phyloP scores from a whole-genome alignment of 2,113 vertebrate species.

The Coregonus clupeaformis region DNA sequence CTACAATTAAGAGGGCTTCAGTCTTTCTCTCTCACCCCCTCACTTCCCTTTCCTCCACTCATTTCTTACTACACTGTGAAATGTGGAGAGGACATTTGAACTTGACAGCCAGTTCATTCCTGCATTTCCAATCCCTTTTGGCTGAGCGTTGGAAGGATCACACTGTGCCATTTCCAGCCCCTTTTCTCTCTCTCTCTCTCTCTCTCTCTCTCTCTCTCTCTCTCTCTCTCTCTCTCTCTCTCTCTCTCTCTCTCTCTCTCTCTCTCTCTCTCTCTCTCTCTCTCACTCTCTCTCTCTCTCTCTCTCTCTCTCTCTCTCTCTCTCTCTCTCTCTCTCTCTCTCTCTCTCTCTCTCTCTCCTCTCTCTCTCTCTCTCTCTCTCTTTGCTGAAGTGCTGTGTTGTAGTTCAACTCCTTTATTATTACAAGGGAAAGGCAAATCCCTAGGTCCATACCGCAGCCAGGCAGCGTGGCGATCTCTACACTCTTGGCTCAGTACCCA shows the following conservation, averaged over 20 bases:
- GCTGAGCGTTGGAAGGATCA: slow-evolving; percentile 32
- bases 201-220: neutral
- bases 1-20: slow-evolving; percentile 76
- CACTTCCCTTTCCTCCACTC: slow-evolving; percentile 68
- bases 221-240: neutral
- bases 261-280: too few species aligned
- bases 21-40: slow-evolving; percentile 62
- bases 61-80: slow-evolving; percentile 75
- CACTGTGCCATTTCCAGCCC: slow-evolving; percentile 25
- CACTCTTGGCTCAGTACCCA: slow-evolving; percentile 78
- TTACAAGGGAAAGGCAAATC: slow-evolving; percentile 83
- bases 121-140: slow-evolving; percentile 72
- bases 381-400: slow-evolving; percentile 63
- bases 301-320: too few species aligned
- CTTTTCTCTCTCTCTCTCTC: neutral
- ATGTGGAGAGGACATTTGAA: slow-evolving; percentile 75
- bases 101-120: slow-evolving; percentile 73
- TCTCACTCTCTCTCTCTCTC: too few species aligned
- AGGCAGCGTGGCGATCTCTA: slow-evolving; percentile 69
- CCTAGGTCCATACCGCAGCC: slow-evolving; percentile 71
- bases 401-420: slow-evolving; percentile 80
- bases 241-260: too few species aligned
- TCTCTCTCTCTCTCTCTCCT: too few species aligned
- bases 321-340: too few species aligned
- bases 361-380: too few species aligned